Conservation (phyloP, 1,140 invertebrate genomes). For the Bombus waltoni region DNA sequence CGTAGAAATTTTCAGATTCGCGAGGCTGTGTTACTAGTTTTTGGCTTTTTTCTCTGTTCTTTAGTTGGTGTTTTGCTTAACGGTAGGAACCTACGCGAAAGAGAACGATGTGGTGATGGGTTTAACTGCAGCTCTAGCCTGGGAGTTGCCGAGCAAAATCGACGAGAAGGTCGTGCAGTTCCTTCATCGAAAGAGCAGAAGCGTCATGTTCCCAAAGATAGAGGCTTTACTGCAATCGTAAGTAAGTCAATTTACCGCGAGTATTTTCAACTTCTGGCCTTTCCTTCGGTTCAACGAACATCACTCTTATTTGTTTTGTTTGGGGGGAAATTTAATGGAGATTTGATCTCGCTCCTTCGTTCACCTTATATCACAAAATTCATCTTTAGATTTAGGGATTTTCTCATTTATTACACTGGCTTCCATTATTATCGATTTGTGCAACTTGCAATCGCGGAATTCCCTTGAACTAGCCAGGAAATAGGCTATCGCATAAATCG, state of each 20-base stretch:
- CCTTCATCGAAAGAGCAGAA: slow-evolving; percentile 76
- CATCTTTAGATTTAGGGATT: too few relatives aligned
- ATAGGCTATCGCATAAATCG: neutral
- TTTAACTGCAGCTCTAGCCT: slow-evolving; percentile 80
- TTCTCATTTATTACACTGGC: neutral
- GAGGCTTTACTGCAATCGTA: slow-evolving; percentile 81
- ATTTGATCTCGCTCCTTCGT: neutral
- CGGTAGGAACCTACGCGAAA: slow-evolving; percentile 76
- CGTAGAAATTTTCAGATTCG: neutral
- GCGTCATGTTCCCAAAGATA: slow-evolving; percentile 80
- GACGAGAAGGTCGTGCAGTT: slow-evolving; percentile 74
- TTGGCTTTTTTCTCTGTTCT: slow-evolving; percentile 26
- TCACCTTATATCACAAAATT: neutral
- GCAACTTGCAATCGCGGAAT: neutral
- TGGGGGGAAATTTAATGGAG: neutral
- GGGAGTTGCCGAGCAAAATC: slow-evolving; percentile 80
- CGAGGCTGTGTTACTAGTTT: neutral
- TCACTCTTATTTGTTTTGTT: neutral
- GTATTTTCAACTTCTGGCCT: neutral
- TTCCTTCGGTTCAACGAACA: neutral
- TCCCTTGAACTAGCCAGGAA: neutral
- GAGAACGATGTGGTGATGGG: slow-evolving; percentile 78
- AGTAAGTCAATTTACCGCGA: slow-evolving; percentile 64
- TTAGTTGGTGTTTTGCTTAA: slow-evolving; percentile 81
- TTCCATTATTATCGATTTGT: neutral